Base-by-base conservation (phyloP, 2,113 vertebrate genomes). In the Pica pica region DNA sequence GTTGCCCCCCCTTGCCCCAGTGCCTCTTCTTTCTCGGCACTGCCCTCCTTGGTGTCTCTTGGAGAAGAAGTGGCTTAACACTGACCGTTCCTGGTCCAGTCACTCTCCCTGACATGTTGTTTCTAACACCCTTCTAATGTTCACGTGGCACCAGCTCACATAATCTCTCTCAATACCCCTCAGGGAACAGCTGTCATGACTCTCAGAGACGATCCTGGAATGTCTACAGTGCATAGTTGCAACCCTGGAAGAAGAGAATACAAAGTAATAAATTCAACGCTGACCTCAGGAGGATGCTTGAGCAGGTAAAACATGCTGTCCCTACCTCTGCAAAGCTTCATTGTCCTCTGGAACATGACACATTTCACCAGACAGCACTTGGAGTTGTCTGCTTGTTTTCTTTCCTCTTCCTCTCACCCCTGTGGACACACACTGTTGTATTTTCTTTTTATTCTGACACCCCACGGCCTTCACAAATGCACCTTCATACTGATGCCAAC, bases 281-380 rank as follows among this genome's bases (percentile, higher is more conserved):
- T 41, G 97, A 97, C 57, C 93, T 98, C 42, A 91, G 89, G 60
- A 76, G 50, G 60, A 79, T 96, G 28, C 80, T 98, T 41, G 88
- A 97, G 65, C 93, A 93, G 95, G 97, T 97, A 59, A 85, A 86
- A 30, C 13, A 59, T 16, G 16, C 12, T 59, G 49, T n/a, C 12
- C 2, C 10, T 37, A 30, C 8, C 41, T 70, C 31, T 56, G 28
- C 47, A 35, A 35, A 50, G 41, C 42, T 35, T 74, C 4, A 0
- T 1, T 5, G 20, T 50, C 27, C 64, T 71, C 30, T 67, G 21
- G 28, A 70, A 18, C 13, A 24, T 0, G 4, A 8, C 9, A 5
- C 4, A 0, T 44, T 70, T 73, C 56, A 27, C 24, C 31, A 69
- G 56, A 31, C 16, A n/a, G 10, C 42, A 56, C 39, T 77, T 5